Conservation (phyloP, 2,797 vertebrate species). For the Melanotaenia maccullochi region DNA sequence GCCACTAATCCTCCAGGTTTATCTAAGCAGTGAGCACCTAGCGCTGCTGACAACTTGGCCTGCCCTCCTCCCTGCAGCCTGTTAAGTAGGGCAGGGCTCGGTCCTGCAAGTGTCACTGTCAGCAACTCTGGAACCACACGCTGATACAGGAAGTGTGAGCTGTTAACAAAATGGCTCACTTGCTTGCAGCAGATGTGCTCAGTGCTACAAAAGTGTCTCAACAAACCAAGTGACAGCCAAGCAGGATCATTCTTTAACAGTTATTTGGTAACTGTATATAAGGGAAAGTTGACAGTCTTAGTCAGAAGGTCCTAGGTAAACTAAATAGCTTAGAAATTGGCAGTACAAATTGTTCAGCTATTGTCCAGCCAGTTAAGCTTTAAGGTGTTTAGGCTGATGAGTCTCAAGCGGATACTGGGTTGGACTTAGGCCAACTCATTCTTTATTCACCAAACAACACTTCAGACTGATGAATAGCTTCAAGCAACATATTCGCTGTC, state of each 20-base stretch:
- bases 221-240: constrained; percentile 61
- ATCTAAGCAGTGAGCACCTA: constrained; percentile 86
- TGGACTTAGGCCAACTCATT: constrained; percentile 56
- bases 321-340: constrained; percentile 64
- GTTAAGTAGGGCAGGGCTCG: constrained; percentile 85
- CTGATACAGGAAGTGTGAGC: constrained; percentile 77
- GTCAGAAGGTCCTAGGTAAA: constrained; percentile 54
- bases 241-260: constrained; percentile 50
- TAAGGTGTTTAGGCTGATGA: constrained; percentile 71
- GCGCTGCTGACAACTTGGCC: constrained; percentile 83
- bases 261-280: constrained; percentile 51
- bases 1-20: constrained; percentile 88
- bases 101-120: constrained; percentile 82
- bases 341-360: constrained; percentile 66
- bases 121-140: constrained; percentile 82
- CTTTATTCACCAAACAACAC: constrained; percentile 56
- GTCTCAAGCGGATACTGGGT: constrained; percentile 52
- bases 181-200: constrained; percentile 53
- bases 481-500: constrained; percentile 40
- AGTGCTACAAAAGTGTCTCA: constrained; percentile 65
- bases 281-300: constrained; percentile 52
- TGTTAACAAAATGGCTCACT: constrained; percentile 74
- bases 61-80: constrained; percentile 74
- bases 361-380: constrained; percentile 68
- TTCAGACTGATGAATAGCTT: constrained; percentile 44